phyloP scores from a whole-genome alignment of 2,888 invertebrate species.

The Agrochola lychnidis region DNA sequence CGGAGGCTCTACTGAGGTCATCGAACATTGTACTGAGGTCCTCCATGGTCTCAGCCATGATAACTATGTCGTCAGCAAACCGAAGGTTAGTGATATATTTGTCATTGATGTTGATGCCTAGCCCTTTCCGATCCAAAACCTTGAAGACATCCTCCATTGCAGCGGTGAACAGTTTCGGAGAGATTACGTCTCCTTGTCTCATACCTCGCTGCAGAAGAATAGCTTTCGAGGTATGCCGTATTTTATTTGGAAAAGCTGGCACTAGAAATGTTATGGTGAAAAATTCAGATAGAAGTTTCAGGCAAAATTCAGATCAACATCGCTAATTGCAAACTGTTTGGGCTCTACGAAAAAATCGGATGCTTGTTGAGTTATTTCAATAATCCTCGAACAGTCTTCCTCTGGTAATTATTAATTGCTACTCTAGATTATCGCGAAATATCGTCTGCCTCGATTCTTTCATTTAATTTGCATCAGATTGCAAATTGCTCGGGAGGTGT shows the following conservation, averaged over 20 bases:
- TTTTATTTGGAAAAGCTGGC: conserved; percentile 2
- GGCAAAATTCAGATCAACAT: conserved; percentile 7
- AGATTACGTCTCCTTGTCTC: no score
- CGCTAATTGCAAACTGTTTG: conserved; percentile 26
- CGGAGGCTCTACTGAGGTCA: no score
- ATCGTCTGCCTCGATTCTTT: neutral
- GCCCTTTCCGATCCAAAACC: no score
- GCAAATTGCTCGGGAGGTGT: neutral
- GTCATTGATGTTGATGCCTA: no score
- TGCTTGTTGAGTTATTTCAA: neutral
- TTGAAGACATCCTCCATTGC: no score
- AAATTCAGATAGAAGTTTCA: conserved; percentile 16
- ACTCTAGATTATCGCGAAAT: conserved; percentile 11
- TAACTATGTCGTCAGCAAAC: no score
- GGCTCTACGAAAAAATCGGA: neutral
- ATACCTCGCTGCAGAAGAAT: no score
- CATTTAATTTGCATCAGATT: conserved; percentile 16
- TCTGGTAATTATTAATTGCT: conserved; percentile 2
- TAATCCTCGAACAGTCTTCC: conserved; percentile 1
- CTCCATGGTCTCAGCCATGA: no score
- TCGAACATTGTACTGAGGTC: no score
- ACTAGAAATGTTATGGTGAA: neutral
- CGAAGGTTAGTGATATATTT: no score
- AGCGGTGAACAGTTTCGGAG: no score
- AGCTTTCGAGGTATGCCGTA: no score